These are phyloP conservation scores for Meles meles DNA, from an alignment of 2,113 vertebrate genomes.

Conservation along the genomic window DNA sequence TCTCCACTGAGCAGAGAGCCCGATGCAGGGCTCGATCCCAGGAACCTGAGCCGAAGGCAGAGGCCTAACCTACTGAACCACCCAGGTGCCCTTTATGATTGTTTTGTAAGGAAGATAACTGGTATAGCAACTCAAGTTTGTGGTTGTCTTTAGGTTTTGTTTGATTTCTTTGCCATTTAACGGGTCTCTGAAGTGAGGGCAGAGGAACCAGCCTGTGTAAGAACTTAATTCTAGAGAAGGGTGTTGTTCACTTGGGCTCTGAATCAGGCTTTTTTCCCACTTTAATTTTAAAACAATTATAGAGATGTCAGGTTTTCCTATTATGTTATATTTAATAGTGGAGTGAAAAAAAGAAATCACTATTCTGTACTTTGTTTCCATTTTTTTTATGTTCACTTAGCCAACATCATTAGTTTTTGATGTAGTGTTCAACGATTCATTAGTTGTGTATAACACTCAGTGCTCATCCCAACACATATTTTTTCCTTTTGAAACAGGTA, in stretches of 20 bases:
- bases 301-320: not conserved
- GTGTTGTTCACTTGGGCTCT: not conserved
- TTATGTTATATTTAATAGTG: not conserved
- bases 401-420: no score
- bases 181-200: not conserved
- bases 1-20: no score
- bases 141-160: not conserved
- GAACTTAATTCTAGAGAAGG: not conserved
- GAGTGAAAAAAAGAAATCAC: not conserved
- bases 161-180: not conserved
- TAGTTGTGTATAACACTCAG: no score
- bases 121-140: not conserved
- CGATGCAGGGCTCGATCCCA: no score
- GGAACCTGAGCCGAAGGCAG: no score
- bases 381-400: not conserved
- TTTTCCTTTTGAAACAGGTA: constrained; percentile 64
- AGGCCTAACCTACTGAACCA: no score
- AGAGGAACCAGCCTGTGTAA: not conserved
- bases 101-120: not conserved
- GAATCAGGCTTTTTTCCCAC: not conserved
- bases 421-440: no score
- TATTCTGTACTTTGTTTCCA: not conserved
- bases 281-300: not conserved
- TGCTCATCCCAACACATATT: not conserved
- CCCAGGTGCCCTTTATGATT: not conserved